Conservation (phyloP, 2,113 vertebrate species). For the Laticauda laticaudata region DNA sequence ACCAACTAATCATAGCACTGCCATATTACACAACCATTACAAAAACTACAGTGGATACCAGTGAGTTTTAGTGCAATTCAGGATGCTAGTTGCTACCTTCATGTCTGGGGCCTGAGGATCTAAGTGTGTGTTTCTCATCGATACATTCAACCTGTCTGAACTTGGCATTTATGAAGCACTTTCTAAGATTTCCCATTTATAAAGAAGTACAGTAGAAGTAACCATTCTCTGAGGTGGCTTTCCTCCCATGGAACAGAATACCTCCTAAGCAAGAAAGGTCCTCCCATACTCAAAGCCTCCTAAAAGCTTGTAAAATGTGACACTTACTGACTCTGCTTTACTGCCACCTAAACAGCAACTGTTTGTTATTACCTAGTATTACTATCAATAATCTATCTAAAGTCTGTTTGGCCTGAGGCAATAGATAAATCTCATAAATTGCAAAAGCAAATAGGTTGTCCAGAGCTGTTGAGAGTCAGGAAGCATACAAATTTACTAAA, state of each 20-base stretch:
- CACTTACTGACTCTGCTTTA: background rate
- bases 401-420: background rate
- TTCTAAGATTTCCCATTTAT: background rate
- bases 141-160: background rate
- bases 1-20: background rate
- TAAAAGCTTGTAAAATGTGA: background rate
- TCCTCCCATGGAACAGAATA: background rate
- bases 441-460: background rate
- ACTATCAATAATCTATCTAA: background rate
- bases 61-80: background rate
- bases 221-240: background rate
- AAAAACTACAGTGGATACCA: background rate
- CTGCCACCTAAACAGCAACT: background rate
- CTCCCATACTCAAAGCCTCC: background rate
- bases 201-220: background rate
- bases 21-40: background rate
- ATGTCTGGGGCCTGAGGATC: background rate
- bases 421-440: background rate
- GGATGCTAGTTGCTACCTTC: background rate
- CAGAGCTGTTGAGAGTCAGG: background rate
- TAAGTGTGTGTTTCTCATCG: background rate
- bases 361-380: background rate
- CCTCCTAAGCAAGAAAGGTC: background rate
- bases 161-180: background rate
- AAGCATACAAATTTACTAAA: background rate